phyloP scores from a whole-genome alignment of 1,140 invertebrate genomes.

The Euborellia annulipes region DNA sequence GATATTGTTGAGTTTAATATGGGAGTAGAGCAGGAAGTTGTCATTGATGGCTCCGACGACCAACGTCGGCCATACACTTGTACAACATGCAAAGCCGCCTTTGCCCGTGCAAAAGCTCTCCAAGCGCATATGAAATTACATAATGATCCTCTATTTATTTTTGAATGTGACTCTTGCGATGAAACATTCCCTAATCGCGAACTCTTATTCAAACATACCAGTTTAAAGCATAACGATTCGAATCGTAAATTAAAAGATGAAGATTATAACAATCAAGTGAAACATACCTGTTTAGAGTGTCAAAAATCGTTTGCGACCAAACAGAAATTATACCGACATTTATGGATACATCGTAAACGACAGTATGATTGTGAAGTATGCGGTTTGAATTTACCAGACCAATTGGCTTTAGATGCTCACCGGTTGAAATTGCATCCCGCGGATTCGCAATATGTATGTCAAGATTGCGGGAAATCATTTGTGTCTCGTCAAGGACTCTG shows the following conservation, averaged over 20 bases:
- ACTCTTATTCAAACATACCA: too few species aligned
- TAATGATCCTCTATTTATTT: slow-evolving; percentile 18
- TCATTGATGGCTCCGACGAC: too few species aligned
- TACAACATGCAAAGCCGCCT: slow-evolving; percentile 21
- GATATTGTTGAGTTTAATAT: too few species aligned
- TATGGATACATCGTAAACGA: slow-evolving; percentile 35
- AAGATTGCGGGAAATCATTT: slow-evolving; percentile 31
- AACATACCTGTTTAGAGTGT: slow-evolving; percentile 30
- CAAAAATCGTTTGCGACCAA: slow-evolving; percentile 33
- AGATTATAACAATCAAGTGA: slow-evolving; percentile 14
- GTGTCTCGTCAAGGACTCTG: slow-evolving; percentile 32
- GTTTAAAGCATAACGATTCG: too few species aligned
- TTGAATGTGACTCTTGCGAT: too few species aligned
- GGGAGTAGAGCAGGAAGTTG: too few species aligned
- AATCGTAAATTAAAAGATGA: too few species aligned
- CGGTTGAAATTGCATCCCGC: slow-evolving; percentile 28
- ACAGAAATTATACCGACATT: slow-evolving; percentile 33
- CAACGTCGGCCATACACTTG: too few species aligned
- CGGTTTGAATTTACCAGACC: slow-evolving; percentile 28
- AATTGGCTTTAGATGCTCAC: slow-evolving; percentile 28
- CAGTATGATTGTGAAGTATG: slow-evolving; percentile 31
- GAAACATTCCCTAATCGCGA: too few species aligned
- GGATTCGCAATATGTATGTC: slow-evolving; percentile 30
- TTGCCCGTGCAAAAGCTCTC: slow-evolving; percentile 22
- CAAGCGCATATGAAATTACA: slow-evolving; percentile 25